A percentile compares a stretch with the other conserved stretches of the same genome.
Evolutionary conservation across 2,113 vertebrate species (phyloP).

Genomic region (Acinonyx jubatus): DNA sequence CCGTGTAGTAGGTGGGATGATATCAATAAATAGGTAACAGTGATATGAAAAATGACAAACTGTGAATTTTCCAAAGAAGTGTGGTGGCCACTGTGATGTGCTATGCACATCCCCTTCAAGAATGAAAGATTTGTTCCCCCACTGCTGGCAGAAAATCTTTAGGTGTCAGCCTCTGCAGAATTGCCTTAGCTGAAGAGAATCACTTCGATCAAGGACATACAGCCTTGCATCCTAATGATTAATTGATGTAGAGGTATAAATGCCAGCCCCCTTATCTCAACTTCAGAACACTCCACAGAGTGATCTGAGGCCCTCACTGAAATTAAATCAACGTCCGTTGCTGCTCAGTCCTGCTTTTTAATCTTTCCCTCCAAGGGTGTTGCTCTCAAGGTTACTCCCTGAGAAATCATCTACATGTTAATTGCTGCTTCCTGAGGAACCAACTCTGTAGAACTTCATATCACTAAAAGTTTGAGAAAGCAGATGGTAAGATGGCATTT

Average conservation of each 20-base stretch:
- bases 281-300: neutral
- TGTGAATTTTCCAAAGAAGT: neutral
- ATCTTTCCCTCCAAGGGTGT: neutral
- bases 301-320: neutral
- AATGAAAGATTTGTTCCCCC: neutral
- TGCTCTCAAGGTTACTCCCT: neutral
- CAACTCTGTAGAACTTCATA: neutral
- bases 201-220: neutral
- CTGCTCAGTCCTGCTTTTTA: neutral
- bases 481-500: neutral
- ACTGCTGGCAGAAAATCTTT: neutral
- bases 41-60: neutral
- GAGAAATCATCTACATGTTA: neutral
- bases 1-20: neutral
- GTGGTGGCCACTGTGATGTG: neutral
- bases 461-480: neutral
- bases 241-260: neutral
- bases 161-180: neutral
- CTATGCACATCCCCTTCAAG: too few species aligned
- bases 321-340: neutral
- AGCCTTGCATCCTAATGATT: neutral
- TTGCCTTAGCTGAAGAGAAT: neutral
- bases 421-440: neutral
- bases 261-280: neutral
- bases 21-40: neutral